These are phyloP conservation scores for Trachythela sp. DNA, from an alignment of 64 coral and sea anemone species.

Conservation along the genomic window DNA sequence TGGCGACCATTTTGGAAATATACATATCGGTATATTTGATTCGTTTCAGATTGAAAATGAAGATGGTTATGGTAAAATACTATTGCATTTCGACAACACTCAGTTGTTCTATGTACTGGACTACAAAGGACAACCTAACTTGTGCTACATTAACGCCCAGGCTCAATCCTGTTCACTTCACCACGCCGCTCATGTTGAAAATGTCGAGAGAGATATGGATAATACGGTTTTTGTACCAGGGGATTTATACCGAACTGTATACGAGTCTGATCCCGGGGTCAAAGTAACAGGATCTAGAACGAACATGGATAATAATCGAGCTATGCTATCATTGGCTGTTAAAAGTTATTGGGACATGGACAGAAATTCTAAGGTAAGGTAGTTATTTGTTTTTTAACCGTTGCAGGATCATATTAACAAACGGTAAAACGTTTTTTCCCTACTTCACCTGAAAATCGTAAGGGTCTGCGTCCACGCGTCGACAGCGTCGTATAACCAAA, in stretches of 20 bases:
- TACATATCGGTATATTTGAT: not conserved
- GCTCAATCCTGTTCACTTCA: not conserved
- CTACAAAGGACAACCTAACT: constrained; percentile 2
- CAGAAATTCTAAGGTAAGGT: constrained; percentile 72
- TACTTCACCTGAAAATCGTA: too few species aligned
- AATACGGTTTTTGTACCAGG: not conserved
- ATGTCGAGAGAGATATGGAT: not conserved
- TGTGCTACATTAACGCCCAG: not conserved
- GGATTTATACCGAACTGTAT: constrained; percentile 39
- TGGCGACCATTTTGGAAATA: not conserved
- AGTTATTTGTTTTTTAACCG: not conserved
- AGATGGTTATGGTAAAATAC: not conserved
- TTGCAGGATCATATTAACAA: not conserved
- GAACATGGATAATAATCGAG: constrained; percentile 36
- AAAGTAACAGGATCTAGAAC: constrained; percentile 20
- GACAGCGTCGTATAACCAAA: too few species aligned
- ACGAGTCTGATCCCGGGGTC: constrained; percentile 64
- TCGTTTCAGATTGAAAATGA: not conserved
- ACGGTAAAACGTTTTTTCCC: too few species aligned
- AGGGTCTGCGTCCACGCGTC: too few species aligned
- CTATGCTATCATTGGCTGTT: constrained; percentile 81
- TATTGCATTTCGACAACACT: constrained; percentile 7
- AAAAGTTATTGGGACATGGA: constrained; percentile 67
- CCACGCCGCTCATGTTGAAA: not conserved
- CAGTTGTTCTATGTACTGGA: constrained; percentile 16